Evolutionary conservation across 2,113 vertebrate genomes (phyloP).

Genomic region (Vidua chalybeata): DNA sequence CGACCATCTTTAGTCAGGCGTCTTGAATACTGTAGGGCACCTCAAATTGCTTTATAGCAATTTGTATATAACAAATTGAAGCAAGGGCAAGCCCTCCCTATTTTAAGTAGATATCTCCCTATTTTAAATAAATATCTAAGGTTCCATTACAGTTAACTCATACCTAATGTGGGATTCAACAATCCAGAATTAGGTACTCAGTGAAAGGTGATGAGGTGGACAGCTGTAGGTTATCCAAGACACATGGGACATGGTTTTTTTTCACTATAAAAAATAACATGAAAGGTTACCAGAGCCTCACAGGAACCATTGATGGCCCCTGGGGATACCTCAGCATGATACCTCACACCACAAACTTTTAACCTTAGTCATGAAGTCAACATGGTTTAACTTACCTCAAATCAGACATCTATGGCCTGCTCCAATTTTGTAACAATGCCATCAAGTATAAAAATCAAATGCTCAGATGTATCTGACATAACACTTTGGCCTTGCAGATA

Average conservation of each 20-base stretch:
- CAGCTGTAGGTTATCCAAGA: background rate
- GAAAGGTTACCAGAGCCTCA: background rate
- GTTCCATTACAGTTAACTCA: background rate
- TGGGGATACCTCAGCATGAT: fast-evolving
- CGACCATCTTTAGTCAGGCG: background rate
- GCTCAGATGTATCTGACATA: background rate
- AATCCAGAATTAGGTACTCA: background rate
- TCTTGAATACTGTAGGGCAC: background rate
- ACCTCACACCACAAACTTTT: background rate
- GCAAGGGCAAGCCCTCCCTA: background rate
- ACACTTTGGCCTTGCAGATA: background rate
- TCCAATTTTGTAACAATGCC: background rate
- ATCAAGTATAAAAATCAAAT: background rate
- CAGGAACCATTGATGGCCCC: fast-evolving
- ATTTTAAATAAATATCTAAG: background rate
- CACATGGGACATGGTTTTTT: fast-evolving
- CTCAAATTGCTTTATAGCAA: background rate
- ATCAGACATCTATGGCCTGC: background rate
- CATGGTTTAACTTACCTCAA: background rate
- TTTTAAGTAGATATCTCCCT: background rate
- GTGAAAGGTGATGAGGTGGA: background rate
- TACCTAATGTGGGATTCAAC: background rate
- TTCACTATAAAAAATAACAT: background rate
- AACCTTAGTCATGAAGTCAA: background rate
- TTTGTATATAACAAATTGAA: background rate